Percentiles rank a stretch among this genome's conserved stretches.
Conservation (phyloP, 2,888 invertebrate species). For the Anticlea derivata region DNA sequence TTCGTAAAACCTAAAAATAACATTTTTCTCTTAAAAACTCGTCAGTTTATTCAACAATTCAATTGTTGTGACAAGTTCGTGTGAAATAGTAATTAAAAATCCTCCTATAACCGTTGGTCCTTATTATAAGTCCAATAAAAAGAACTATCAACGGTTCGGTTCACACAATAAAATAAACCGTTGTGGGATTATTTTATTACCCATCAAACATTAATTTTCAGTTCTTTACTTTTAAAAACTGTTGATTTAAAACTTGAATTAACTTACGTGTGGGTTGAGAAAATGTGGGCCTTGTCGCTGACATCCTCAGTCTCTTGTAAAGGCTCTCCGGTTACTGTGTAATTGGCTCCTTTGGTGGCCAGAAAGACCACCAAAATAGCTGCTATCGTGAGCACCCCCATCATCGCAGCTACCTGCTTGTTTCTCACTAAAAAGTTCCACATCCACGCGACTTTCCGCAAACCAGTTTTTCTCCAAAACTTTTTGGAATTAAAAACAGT, state of each 20-base stretch:
- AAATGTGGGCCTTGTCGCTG: constrained; percentile 62
- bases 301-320: constrained; percentile 65
- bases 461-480: constrained; percentile 7
- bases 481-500: constrained; percentile 1
- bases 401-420: constrained; percentile 74
- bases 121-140: constrained; percentile 21
- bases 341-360: constrained; percentile 57
- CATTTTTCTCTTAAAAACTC: background rate
- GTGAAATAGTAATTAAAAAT: constrained; percentile 17
- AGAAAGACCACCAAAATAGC: constrained; percentile 64
- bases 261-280: constrained; percentile 67
- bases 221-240: background rate
- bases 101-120: constrained; percentile 19
- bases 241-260: background rate
- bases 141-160: constrained; percentile 11
- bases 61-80: constrained; percentile 19
- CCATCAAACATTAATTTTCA: background rate
- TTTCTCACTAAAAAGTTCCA: constrained; percentile 73
- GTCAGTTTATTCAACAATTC: background rate
- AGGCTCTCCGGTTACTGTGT: constrained; percentile 40
- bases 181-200: constrained; percentile 4
- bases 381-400: constrained; percentile 63
- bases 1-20: background rate
- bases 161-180: constrained; percentile 19
- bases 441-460: constrained; percentile 55